Conservation (phyloP, 35 echinoderm and acorn worm species). For the Heliocidaris erythrogramma region DNA sequence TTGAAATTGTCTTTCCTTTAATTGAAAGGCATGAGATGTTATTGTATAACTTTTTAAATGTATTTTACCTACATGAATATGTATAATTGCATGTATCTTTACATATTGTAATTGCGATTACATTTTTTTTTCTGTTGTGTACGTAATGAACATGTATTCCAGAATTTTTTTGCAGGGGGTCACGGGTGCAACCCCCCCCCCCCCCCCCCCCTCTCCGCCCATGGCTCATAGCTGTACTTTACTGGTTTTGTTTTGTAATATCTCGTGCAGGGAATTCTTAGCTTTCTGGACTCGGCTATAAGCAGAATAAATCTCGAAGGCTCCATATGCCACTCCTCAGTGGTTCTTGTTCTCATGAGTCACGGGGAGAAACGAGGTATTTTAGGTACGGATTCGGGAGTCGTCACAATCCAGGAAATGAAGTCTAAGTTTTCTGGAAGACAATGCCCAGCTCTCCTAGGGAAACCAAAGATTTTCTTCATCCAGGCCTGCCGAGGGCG, state of each 20-base stretch:
- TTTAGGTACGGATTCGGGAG: not conserved
- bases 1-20: too few relatives aligned
- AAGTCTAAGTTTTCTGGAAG: constrained; percentile 36
- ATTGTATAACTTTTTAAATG: too few relatives aligned
- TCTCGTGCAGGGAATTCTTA: not conserved
- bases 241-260: not conserved
- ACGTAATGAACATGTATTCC: too few relatives aligned
- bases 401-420: constrained; percentile 44
- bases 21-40: too few relatives aligned
- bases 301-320: not conserved
- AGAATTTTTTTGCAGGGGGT: too few relatives aligned
- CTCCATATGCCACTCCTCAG: not conserved
- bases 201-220: too few relatives aligned
- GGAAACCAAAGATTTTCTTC: constrained; percentile 56
- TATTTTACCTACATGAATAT: too few relatives aligned
- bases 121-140: too few relatives aligned
- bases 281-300: not conserved
- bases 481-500: constrained; percentile 52
- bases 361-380: constrained; percentile 34
- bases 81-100: too few relatives aligned
- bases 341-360: constrained; percentile 39
- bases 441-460: not conserved
- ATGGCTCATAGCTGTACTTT: not conserved
- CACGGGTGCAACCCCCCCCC: too few relatives aligned
- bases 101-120: too few relatives aligned